These are phyloP conservation scores for Guaruba guarouba DNA, from an alignment of 2,113 vertebrate genomes.

Conservation along the genomic window DNA sequence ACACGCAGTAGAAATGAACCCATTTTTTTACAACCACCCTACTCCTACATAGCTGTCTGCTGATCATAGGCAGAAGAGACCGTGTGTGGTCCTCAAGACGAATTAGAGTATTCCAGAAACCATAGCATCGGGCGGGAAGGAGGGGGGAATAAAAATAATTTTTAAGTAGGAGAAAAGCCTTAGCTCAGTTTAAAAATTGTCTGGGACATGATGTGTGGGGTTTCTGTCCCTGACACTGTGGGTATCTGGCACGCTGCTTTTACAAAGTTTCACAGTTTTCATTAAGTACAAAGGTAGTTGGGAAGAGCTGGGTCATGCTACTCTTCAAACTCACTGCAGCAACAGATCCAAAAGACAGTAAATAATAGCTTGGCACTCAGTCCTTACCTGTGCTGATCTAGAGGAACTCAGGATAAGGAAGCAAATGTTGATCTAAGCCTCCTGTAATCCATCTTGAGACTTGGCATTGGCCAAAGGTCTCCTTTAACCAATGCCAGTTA, in stretches of 20 bases:
- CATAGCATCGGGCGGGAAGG: accelerated
- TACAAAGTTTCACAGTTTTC: background rate
- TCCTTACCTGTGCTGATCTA: background rate
- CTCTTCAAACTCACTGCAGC: background rate
- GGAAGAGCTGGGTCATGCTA: background rate
- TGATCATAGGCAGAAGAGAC: background rate
- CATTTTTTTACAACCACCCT: background rate
- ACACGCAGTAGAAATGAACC: background rate
- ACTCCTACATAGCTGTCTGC: background rate
- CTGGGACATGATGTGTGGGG: background rate
- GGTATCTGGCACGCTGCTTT: background rate
- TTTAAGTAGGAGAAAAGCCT: background rate
- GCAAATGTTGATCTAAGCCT: background rate
- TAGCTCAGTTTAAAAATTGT: background rate
- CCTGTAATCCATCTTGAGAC: background rate
- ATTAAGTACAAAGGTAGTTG: background rate
- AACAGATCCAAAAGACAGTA: background rate
- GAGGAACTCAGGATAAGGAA: background rate
- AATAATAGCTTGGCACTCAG: background rate
- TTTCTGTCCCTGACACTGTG: background rate
- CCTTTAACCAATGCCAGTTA: background rate
- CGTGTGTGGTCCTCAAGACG: background rate
- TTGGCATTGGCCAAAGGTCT: background rate
- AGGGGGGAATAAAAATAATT: background rate
- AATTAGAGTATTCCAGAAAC: background rate